phyloP scores from a whole-genome alignment of 2,888 invertebrate species.

The Paralinhomoeus sp. region DNA sequence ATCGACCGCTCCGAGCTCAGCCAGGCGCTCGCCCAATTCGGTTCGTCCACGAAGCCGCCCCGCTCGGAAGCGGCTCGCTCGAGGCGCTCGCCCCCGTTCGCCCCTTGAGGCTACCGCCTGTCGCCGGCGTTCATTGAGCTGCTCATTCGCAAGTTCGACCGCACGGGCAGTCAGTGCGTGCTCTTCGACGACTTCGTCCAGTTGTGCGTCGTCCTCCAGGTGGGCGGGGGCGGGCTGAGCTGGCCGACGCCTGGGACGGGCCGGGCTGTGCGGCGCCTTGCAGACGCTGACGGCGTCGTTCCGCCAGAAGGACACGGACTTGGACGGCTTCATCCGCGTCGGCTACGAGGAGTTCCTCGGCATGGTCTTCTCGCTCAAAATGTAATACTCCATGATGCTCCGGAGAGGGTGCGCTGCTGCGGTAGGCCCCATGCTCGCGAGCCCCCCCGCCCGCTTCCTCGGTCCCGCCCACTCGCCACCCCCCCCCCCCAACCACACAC shows the following conservation, averaged over 20 bases:
- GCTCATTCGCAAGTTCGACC: slow-evolving; percentile 73
- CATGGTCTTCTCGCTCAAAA: slow-evolving; percentile 35
- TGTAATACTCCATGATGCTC: too few relatives aligned
- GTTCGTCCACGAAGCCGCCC: neutral
- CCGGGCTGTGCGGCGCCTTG: neutral
- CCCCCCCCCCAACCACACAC: too few relatives aligned
- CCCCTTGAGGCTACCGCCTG: neutral
- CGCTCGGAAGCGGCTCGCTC: neutral
- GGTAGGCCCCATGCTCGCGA: too few relatives aligned
- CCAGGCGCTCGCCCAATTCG: slow-evolving; percentile 26
- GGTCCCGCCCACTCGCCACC: too few relatives aligned
- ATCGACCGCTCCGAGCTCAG: slow-evolving; percentile 75
- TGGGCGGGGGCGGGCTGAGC: neutral
- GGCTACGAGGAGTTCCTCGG: slow-evolving; percentile 71
- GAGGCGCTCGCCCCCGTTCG: neutral
- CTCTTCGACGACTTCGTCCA: slow-evolving; percentile 96
- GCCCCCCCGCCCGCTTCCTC: too few relatives aligned
- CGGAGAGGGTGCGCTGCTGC: too few relatives aligned
- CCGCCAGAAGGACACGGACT: slow-evolving; percentile 48
- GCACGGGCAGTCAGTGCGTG: slow-evolving; percentile 65
- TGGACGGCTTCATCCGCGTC: slow-evolving; percentile 50
- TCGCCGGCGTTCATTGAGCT: slow-evolving; percentile 43
- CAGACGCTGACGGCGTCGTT: slow-evolving; percentile 42
- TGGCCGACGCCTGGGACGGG: neutral
- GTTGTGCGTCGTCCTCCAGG: slow-evolving; percentile 50